Evolutionary conservation across 2,797 vertebrate species (phyloP), one percentile per base, ranked within the genome.

Genomic region (Tragopan temminckii): DNA sequence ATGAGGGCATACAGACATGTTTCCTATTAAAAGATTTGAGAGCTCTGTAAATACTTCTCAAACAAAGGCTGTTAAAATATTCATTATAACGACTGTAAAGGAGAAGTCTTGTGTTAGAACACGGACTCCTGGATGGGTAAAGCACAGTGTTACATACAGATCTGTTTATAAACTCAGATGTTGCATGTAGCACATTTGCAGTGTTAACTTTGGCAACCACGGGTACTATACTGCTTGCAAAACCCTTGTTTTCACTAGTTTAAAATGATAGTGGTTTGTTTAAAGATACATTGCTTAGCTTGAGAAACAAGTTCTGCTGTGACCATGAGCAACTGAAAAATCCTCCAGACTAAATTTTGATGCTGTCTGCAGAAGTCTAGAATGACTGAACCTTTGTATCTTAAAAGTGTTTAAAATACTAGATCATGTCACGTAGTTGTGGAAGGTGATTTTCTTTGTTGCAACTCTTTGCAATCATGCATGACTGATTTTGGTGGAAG

Each of bases 401-500:
- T 62, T 13, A 40, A 4, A 29, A 40, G 36, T 20, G 59, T 38
- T 62, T 29, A 29, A 62, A 62, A 40, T 29, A 5, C 13, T 36
- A 89, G 40, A n/a, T 90, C 58, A 74, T 78, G 36, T 89, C 48
- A 42, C 55, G 24, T 42, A 36, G 23, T 75, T 77, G 40, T 89
- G 58, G 38, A 27, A 91, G 33, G 70, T 6, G 25, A 55, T 90
- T 95, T 90, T 89, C 75, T 48, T 4, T 29, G 50, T 55, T 85
- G 77, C 43, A 81, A n/a, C 31, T 27, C 48, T 74, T 87, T 87
- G 62, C 85, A 70, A 69, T 86, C 81, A 88, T 83, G 66, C 69
- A 43, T 84, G 88, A 92, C 61, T 95, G 86, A 93, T 33, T 95
- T 96, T 91, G 88, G 72, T 94, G 58, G 61, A 93, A 94, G 48